Conservation (phyloP, 1,140 invertebrate species). For the Penaeus japonicus region DNA sequence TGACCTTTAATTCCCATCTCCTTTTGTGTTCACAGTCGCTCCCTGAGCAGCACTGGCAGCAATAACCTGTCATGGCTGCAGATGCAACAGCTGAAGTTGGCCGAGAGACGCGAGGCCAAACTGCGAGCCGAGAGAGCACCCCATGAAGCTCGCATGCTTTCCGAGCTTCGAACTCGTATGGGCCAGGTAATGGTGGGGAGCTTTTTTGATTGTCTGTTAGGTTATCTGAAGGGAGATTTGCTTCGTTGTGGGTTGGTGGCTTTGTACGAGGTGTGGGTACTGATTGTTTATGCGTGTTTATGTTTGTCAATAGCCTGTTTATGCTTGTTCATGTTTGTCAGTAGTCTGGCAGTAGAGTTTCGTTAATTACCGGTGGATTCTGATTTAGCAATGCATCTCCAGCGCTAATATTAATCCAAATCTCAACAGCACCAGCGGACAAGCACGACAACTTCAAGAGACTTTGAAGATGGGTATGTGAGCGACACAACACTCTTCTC, state of each 20-base stretch:
- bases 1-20: neutral
- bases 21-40: conserved; percentile 30
- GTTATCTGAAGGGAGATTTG: neutral
- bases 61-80: conserved; percentile 77
- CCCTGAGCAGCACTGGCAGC: conserved; percentile 51
- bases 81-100: conserved; percentile 79
- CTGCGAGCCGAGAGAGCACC: conserved; percentile 75
- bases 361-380: neutral
- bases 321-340: too few relatives aligned
- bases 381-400: neutral
- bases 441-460: conserved; percentile 37
- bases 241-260: too few relatives aligned
- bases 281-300: too few relatives aligned
- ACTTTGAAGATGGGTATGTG: conserved; percentile 72
- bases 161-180: conserved; percentile 68
- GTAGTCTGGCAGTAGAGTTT: too few relatives aligned
- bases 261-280: too few relatives aligned
- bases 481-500: conserved; percentile 78
- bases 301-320: too few relatives aligned
- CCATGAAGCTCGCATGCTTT: conserved; percentile 72
- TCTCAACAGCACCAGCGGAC: conserved; percentile 33
- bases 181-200: conserved; percentile 34
- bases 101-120: conserved; percentile 73
- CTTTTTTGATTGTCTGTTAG: neutral
- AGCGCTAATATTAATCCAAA: neutral